phyloP scores from a whole-genome alignment of 2,888 invertebrate species.

The Hymenopus coronatus region DNA sequence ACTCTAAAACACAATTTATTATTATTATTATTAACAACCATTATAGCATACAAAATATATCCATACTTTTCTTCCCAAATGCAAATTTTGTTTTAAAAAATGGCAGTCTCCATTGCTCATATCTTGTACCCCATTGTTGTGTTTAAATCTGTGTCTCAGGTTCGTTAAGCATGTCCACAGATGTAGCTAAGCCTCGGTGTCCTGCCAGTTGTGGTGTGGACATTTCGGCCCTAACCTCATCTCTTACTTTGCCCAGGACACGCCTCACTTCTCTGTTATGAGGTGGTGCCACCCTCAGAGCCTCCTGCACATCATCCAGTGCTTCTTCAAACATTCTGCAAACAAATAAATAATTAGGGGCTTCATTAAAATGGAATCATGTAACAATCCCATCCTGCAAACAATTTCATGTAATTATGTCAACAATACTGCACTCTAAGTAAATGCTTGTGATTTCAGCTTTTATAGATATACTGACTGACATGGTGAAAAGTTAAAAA shows the following conservation, averaged over 20 bases:
- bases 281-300: conserved; percentile 68
- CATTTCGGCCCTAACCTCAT: conserved; percentile 56
- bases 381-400: too few species aligned
- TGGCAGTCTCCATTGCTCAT: background rate
- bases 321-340: conserved; percentile 67
- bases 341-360: too few species aligned
- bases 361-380: too few species aligned
- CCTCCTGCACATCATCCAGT: conserved; percentile 77
- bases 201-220: conserved; percentile 17
- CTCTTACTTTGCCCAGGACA: conserved; percentile 69
- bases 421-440: too few species aligned
- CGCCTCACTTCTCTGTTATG: conserved; percentile 70
- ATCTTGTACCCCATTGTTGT: background rate
- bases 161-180: conserved; percentile 31
- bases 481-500: too few species aligned
- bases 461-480: too few species aligned
- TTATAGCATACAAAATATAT: background rate
- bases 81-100: background rate
- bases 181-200: conserved; percentile 25
- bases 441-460: too few species aligned
- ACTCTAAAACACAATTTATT: background rate
- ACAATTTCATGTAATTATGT: too few species aligned
- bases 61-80: background rate
- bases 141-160: conserved; percentile 25
- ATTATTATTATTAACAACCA: background rate